Evolutionary conservation across 1,140 invertebrate species (phyloP).

Genomic region (Polypedilum vanderplanki): DNA sequence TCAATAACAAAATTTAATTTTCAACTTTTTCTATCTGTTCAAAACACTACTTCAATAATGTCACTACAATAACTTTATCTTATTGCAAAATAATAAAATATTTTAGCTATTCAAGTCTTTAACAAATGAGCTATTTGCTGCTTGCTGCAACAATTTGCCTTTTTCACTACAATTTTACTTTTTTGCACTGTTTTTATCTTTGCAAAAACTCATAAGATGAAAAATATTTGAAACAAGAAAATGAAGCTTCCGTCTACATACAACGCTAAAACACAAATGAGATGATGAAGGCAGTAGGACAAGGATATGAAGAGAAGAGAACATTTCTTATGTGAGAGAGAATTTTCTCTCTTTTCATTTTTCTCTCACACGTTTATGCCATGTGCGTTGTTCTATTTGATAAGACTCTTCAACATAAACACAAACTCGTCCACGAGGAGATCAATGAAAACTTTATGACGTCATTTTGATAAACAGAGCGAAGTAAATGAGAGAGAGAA

Average conservation of each 20-base stretch:
- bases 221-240: constrained; percentile 14
- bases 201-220: constrained; percentile 7
- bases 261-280: constrained; percentile 18
- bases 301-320: background rate
- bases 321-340: background rate
- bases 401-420: background rate
- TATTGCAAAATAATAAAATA: background rate
- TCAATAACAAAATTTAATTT: background rate
- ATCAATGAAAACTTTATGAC: background rate
- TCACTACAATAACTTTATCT: background rate
- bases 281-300: background rate
- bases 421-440: background rate
- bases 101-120: background rate
- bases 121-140: background rate
- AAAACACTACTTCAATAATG: background rate
- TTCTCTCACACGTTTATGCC: background rate
- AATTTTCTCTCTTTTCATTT: background rate
- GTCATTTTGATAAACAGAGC: background rate
- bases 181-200: background rate
- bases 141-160: background rate
- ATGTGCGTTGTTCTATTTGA: background rate
- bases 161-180: background rate
- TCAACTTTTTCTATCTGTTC: background rate
- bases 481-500: background rate
- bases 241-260: constrained; percentile 10